Conservation (phyloP, 2,888 invertebrate genomes). For the Aphodius granarius region DNA sequence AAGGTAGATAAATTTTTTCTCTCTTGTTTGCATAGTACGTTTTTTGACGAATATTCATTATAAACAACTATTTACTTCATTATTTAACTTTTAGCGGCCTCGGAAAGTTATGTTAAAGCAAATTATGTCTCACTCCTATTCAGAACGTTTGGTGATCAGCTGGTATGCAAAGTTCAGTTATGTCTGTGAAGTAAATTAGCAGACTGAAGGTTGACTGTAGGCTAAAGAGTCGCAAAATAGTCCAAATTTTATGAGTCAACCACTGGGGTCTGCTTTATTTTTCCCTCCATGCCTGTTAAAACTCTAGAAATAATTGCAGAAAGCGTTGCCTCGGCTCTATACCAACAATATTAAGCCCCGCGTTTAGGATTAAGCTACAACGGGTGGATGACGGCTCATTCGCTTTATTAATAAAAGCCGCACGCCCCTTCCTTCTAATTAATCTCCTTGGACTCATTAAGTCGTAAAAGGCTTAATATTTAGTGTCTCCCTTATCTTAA, state of each 20-base stretch:
- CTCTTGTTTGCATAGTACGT: too few relatives aligned
- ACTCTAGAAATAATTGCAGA: not conserved
- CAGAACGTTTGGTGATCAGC: too few relatives aligned
- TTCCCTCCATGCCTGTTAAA: not conserved
- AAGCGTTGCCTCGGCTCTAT: not conserved
- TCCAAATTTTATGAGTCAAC: not conserved
- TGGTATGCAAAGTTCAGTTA: too few relatives aligned
- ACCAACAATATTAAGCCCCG: not conserved
- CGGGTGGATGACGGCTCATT: not conserved
- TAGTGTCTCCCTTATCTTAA: not conserved
- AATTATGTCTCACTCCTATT: too few relatives aligned
- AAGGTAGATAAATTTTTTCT: not conserved
- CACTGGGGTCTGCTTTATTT: not conserved
- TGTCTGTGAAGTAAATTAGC: too few relatives aligned
- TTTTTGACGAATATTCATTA: too few relatives aligned
- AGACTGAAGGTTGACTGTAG: too few relatives aligned
- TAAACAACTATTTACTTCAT: too few relatives aligned
- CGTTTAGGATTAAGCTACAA: not conserved
- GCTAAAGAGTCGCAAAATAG: not conserved
- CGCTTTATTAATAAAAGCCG: not conserved
- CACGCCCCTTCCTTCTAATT: not conserved
- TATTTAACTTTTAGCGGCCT: too few relatives aligned
- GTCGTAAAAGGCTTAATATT: not conserved
- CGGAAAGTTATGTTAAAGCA: too few relatives aligned
- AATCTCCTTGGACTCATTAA: conserved; percentile 8